Base-by-base conservation (phyloP, 2,888 invertebrate species). In the Meiosimyza decipiens region DNA sequence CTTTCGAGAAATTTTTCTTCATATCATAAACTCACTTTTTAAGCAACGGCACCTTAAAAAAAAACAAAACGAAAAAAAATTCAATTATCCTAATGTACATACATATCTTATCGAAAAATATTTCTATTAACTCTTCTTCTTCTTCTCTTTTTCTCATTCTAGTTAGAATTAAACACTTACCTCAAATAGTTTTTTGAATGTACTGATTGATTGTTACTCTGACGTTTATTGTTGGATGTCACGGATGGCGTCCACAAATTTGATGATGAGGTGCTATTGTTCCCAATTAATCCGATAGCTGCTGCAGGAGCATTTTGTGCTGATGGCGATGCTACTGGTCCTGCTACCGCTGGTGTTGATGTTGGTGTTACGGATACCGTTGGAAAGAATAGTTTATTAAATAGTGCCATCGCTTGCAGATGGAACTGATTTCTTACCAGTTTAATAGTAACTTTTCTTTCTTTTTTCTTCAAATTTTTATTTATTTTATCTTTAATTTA, bases 341-440 rank as follows among this genome's bases (percentile, higher is more conserved):
- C 22, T 55, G 79, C 50, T 72, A 79, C 59, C 81, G 87, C 68
- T 72, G 88, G 85, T 87, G 89, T 88, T 88, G 83, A 75, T 70
- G 89, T 88, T 88, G 83, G 75, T 67, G 89, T 90, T 87, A 90
- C 92, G 86, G 91, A 65, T 60, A 74, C 54, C 71, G 80, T 74
- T 73, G 84, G 85, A 81, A 86, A 86, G 88, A 93, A 91, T 80
- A 93, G 87, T 89, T 92, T 93, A 85, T 92, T 92, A 86, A 93
- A 90, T 88, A 93, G 89, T 89, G 92, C 92, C 93, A 93, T 93
- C 87, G 75, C 62, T 69, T 22, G 60, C 40, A 51, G 22, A 33
- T 51, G 62, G 33, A 69, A 33, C 52, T 62, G 15, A 7, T 40
- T 40, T 40, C 49, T 49, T 51, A 50, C 69, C 60, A 69, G 33